phyloP scores from a whole-genome alignment of 2,797 vertebrate genomes.

The Sciurus carolinensis region DNA sequence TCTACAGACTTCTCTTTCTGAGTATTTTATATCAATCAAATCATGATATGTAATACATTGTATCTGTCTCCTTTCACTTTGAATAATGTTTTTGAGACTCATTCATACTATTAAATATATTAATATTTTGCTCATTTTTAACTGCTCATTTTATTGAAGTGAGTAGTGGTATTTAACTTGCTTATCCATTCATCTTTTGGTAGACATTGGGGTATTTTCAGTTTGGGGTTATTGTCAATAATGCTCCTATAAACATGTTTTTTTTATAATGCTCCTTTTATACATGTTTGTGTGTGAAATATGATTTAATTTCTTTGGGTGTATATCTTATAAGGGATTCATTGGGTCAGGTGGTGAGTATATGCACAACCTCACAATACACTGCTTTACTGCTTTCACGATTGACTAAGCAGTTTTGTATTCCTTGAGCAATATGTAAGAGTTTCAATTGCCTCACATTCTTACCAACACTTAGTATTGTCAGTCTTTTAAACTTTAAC shows the following conservation, averaged over 20 bases:
- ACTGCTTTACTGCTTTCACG: background rate
- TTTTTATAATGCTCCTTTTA: too few species aligned
- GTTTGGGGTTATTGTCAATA: background rate
- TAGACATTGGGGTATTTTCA: background rate
- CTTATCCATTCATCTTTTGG: background rate
- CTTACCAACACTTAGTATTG: constrained; percentile 8
- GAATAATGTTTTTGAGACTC: background rate
- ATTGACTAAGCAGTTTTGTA: background rate
- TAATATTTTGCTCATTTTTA: constrained; percentile 16
- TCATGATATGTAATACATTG: background rate
- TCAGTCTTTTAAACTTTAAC: background rate
- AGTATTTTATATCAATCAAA: background rate
- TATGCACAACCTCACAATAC: background rate
- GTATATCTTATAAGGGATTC: background rate
- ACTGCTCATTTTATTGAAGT: constrained; percentile 1
- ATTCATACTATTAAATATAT: background rate
- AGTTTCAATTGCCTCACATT: background rate
- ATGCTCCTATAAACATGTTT: background rate
- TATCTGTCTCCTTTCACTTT: constrained; percentile 17
- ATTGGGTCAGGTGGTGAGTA: background rate
- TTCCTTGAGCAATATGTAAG: background rate
- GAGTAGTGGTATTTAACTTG: constrained; percentile 34
- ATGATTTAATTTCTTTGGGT: background rate
- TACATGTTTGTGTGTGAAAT: background rate
- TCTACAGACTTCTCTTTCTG: background rate